Evolutionary conservation across 2,797 vertebrate genomes (phyloP).

Genomic region (Sibirionetta formosa): DNA sequence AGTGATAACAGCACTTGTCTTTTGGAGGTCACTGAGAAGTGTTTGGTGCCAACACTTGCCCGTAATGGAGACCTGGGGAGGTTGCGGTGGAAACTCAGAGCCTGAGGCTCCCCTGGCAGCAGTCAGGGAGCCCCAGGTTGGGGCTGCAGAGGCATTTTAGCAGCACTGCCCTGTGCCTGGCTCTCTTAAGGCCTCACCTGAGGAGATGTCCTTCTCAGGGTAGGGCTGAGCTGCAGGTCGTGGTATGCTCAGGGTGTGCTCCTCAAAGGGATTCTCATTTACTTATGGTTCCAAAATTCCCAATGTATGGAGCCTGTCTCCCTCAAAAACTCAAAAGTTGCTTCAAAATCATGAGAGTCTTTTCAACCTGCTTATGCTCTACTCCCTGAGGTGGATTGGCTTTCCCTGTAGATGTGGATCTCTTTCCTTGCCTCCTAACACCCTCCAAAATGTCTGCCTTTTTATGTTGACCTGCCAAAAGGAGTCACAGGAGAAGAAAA

Average conservation of each 20-base stretch:
- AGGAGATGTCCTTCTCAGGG: neutral
- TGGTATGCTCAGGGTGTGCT: fast-evolving
- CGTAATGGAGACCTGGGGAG: neutral
- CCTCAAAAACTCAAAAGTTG: neutral
- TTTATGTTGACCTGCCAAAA: neutral
- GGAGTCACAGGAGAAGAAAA: neutral
- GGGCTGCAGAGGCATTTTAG: neutral
- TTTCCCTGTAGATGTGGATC: neutral
- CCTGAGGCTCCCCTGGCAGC: neutral
- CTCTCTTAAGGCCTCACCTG: neutral
- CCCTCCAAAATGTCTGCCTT: neutral
- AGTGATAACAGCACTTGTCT: neutral
- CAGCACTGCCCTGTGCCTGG: neutral
- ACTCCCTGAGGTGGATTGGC: neutral
- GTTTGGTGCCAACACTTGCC: neutral
- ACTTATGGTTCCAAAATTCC: neutral
- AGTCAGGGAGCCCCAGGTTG: neutral
- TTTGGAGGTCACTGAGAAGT: neutral
- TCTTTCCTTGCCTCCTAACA: neutral
- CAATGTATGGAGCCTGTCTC: neutral
- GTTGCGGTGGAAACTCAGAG: fast-evolving
- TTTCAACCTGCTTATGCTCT: neutral
- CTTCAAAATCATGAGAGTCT: neutral
- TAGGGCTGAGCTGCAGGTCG: fast-evolving
- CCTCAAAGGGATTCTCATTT: neutral